These are phyloP conservation scores for Gymnothorax javanicus DNA, from an alignment of 2,797 vertebrate species.

Conservation along the genomic window DNA sequence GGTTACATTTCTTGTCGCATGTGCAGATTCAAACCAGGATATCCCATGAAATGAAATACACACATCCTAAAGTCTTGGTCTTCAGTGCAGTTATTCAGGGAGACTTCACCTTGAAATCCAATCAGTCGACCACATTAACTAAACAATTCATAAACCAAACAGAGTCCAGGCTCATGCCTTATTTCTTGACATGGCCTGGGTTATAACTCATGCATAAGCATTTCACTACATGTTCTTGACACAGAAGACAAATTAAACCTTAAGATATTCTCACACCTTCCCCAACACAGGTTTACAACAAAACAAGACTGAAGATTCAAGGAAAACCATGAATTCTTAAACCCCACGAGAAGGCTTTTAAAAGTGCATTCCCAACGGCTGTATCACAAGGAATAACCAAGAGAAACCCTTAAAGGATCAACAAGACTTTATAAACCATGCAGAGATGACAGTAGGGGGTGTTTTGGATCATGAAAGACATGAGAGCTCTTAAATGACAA, in stretches of 20 bases:
- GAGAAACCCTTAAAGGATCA: not conserved
- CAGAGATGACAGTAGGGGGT: not conserved
- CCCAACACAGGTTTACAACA: not conserved
- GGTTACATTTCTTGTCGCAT: conserved; percentile 29
- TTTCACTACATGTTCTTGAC: not conserved
- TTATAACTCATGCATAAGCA: not conserved
- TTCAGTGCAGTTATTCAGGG: not conserved
- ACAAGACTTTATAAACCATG: conserved; percentile 2
- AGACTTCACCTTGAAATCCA: not conserved
- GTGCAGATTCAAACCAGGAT: conserved; percentile 35
- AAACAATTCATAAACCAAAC: not conserved
- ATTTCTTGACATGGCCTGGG: not conserved
- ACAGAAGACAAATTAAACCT: not conserved
- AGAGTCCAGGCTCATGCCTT: not conserved
- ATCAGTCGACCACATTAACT: not conserved
- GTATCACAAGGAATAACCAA: conserved; percentile 6
- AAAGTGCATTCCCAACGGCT: not conserved
- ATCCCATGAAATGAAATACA: conserved; percentile 17
- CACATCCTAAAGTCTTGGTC: not conserved
- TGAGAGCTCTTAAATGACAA: conserved; percentile 12
- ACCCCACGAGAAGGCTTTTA: not conserved
- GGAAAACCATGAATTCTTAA: not conserved
- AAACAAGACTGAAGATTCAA: not conserved
- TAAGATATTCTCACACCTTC: not conserved
- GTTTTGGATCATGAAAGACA: not conserved